Evolutionary conservation across 1,140 invertebrate genomes (phyloP).

Genomic region (Brachystomella parvula): DNA sequence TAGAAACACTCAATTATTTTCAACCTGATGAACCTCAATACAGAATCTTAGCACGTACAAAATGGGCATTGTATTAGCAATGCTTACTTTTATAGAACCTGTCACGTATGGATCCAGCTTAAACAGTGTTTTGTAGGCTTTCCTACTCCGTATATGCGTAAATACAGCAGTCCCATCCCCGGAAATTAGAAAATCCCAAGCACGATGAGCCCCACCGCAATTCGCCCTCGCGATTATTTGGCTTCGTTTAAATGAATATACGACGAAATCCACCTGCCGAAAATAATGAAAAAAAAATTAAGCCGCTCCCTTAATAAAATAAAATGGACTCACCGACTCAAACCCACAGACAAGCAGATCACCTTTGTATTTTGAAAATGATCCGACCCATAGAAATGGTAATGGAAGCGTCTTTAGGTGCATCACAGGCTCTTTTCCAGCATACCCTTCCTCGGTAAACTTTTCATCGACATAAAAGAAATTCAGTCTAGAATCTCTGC

Average conservation of each 20-base stretch:
- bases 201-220: not conserved
- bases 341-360: slow-evolving; percentile 6
- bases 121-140: not conserved
- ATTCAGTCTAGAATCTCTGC: not conserved
- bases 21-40: too few relatives aligned
- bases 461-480: not conserved
- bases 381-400: not conserved
- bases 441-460: not conserved
- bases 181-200: not conserved
- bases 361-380: not conserved
- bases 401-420: not conserved
- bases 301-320: not conserved
- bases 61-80: too few relatives aligned
- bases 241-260: not conserved
- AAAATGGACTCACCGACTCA: not conserved
- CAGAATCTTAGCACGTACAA: too few relatives aligned
- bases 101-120: not conserved
- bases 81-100: not conserved
- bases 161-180: not conserved
- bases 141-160: not conserved
- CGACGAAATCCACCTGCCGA: not conserved
- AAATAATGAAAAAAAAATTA: not conserved
- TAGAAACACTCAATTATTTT: too few relatives aligned
- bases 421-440: not conserved
- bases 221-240: not conserved